Base-by-base conservation (phyloP, 2,888 invertebrate genomes). In the Amphiduros pacificus region DNA sequence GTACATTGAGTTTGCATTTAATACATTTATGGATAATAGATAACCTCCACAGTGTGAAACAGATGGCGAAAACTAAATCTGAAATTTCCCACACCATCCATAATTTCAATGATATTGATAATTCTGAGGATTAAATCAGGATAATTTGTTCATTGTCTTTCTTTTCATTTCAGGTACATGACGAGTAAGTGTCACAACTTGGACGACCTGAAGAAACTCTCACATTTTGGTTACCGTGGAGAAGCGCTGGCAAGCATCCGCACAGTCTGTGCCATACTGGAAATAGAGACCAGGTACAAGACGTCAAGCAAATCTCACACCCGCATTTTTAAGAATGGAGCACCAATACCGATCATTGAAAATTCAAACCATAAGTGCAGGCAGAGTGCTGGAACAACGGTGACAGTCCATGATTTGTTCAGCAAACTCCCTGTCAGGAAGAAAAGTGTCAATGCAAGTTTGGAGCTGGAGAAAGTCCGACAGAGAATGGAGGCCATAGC, bases 371-470 rank as follows among this genome's bases (percentile, higher is more conserved):
- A 69, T n/a, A n/a, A n/a, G n/a, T n/a, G n/a, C n/a, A 85, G 90
- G 69, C 88, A 90, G 5, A 87, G 88, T 48, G 82, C 82, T 66
- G 92, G 92, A 58, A 91, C 91, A 0, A 91, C 91, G 11, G 86
- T 91, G 11, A 88, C 88, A 55, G 84, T 91, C 49, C 85, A 86
- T 71, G 88, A 88, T 54, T 87, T 90, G 70, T 84, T 90, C 69
- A 84, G 86, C 73, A 88, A 88, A 72, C 77, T 87, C 14, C 87
- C 87, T 0, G 88, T 91, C 24, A 83, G 89, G 70, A 86, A 85
- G 68, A 86, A 86, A 72, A 73, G 83, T 48, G 81, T 87, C 50
- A 85, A 87, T 69, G 74, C 79, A 32, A 76, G 85, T 20, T 77
- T 86, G 63, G 88, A 90, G 73, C 67, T 89, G 20, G 87, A 88